A percentile compares a stretch with the other conserved stretches of the same genome.
These are phyloP conservation scores for Etheostoma cragini DNA, from an alignment of 2,113 vertebrate genomes.

Conservation along the genomic window DNA sequence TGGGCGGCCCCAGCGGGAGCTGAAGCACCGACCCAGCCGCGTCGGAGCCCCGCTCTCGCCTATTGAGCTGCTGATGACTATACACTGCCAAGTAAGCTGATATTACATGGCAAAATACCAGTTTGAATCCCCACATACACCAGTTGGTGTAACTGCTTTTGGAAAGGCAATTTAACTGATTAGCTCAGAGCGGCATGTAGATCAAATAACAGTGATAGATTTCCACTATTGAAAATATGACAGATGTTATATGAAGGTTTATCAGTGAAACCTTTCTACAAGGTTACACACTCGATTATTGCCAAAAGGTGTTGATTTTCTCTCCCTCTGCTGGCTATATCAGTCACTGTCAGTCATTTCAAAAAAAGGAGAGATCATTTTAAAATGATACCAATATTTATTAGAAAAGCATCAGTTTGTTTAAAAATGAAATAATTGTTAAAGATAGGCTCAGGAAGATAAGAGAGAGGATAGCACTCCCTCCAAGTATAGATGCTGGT, in stretches of 20 bases:
- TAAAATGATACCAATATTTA: background rate
- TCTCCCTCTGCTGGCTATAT: background rate
- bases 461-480: background rate
- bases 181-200: background rate
- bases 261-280: background rate
- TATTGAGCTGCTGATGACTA: constrained; percentile 41
- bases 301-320: background rate
- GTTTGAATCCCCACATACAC: constrained; percentile 3
- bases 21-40: constrained; percentile 31
- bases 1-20: constrained; percentile 41
- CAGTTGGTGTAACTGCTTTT: constrained; percentile 19
- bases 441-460: background rate
- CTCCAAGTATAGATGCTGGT: background rate
- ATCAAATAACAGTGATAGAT: constrained; percentile 12
- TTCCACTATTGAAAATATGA: background rate
- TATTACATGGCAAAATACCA: constrained; percentile 36
- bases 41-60: constrained; percentile 29
- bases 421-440: background rate
- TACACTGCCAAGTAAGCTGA: constrained; percentile 38
- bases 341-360: background rate
- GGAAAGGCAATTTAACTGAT: constrained; percentile 13
- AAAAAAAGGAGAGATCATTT: background rate
- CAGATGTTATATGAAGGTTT: background rate
- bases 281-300: background rate
- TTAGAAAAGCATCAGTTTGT: background rate